Conservation (phyloP, 2,113 vertebrate genomes). For the Hypomesus transpacificus region DNA sequence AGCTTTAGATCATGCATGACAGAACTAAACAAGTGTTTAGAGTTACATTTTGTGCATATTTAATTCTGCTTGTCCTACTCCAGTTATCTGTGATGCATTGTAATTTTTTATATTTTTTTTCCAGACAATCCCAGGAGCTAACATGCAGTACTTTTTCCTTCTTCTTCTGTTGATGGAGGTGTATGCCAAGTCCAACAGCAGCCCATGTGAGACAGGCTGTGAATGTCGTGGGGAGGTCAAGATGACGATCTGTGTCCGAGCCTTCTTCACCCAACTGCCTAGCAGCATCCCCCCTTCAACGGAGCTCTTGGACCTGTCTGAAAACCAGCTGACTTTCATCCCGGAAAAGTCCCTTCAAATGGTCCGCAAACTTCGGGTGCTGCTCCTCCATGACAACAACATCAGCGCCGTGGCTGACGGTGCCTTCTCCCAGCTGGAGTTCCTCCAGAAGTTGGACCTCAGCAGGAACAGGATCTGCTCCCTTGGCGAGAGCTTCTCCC, state of each 20-base stretch:
- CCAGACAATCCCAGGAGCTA: background rate
- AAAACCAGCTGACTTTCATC: constrained; percentile 65
- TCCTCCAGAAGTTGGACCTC: constrained; percentile 75
- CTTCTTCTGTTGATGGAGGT: constrained; percentile 35
- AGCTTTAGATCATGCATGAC: too few species aligned
- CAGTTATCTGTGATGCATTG: background rate
- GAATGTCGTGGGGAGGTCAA: constrained; percentile 62
- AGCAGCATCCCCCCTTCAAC: constrained; percentile 54
- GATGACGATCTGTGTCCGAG: constrained; percentile 69
- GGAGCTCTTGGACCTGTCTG: constrained; percentile 75
- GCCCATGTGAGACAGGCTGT: constrained; percentile 56
- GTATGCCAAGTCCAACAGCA: constrained; percentile 29
- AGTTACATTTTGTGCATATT: background rate
- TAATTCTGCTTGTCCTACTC: background rate
- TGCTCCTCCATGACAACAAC: constrained; percentile 73
- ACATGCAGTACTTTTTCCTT: constrained; percentile 41
- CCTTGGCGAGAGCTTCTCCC: constrained; percentile 66
- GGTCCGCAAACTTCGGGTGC: constrained; percentile 64
- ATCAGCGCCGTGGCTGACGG: constrained; percentile 63
- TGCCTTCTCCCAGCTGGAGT: constrained; percentile 67
- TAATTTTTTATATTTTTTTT: background rate
- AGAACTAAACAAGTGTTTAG: background rate
- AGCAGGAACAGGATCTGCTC: constrained; percentile 66
- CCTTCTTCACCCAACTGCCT: constrained; percentile 52
- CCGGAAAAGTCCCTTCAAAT: constrained; percentile 50